A percentile compares a stretch with the other conserved stretches of the same genome.
These are phyloP conservation scores for Fringilla coelebs DNA, from an alignment of 2,797 vertebrate species.

Conservation along the genomic window DNA sequence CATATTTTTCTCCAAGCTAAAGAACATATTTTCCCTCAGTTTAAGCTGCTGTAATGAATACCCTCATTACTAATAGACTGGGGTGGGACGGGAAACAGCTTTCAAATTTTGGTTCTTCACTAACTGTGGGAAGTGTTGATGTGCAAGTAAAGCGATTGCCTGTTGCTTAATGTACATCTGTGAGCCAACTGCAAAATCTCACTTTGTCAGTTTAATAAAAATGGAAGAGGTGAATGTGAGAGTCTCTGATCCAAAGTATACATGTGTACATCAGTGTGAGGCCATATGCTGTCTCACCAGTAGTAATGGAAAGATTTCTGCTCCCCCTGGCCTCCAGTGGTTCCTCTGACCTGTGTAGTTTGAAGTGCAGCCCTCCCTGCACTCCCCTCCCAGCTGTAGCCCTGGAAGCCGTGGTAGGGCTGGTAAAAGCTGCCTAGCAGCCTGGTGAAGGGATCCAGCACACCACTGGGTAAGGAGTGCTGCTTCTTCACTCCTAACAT, in stretches of 20 bases:
- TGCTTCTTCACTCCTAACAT: not conserved
- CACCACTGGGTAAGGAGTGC: not conserved
- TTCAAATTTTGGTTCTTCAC: not conserved
- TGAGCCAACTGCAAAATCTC: not conserved
- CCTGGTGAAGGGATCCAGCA: not conserved
- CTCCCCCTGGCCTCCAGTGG: not conserved
- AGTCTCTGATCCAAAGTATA: not conserved
- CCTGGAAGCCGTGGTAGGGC: not conserved
- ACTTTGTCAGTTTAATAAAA: not conserved
- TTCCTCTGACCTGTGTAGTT: not conserved
- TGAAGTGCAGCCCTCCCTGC: not conserved
- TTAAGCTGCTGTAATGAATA: not conserved
- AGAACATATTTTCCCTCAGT: not conserved
- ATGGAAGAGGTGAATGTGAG: not conserved
- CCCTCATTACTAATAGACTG: not conserved
- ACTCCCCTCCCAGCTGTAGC: not conserved
- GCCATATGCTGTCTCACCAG: not conserved
- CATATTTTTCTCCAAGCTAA: not conserved
- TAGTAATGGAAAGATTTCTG: not conserved
- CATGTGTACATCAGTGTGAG: not conserved
- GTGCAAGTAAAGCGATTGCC: not conserved
- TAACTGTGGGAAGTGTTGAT: slow-evolving; percentile 11
- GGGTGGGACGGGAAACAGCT: not conserved
- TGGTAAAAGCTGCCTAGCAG: not conserved
- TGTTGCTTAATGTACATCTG: not conserved